Evolutionary conservation across 2,888 invertebrate genomes (phyloP).

Genomic region (Drosophila rellima): DNA sequence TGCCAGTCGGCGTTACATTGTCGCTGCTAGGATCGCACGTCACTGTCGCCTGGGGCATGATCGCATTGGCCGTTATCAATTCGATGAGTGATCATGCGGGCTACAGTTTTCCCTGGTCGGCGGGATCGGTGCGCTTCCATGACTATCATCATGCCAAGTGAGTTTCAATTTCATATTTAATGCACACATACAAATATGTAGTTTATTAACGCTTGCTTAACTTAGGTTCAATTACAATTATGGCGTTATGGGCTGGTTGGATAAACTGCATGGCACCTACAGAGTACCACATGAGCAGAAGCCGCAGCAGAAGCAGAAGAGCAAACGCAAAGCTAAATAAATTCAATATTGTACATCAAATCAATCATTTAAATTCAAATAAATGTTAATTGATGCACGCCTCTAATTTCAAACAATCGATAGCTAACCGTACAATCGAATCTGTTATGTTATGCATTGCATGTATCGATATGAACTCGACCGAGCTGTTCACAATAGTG

Average conservation of each 20-base stretch:
- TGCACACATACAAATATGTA: not conserved
- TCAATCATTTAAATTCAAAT: constrained; percentile 14
- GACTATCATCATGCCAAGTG: constrained; percentile 95
- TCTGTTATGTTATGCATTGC: not conserved
- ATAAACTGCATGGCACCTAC: constrained; percentile 94
- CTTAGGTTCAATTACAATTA: constrained; percentile 93
- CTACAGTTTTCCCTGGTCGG: constrained; percentile 91
- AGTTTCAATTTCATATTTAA: constrained; percentile 46
- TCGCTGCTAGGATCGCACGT: constrained; percentile 90
- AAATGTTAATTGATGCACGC: not conserved
- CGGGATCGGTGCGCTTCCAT: constrained; percentile 93
- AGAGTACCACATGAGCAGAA: constrained; percentile 82
- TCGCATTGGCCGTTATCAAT: constrained; percentile 89
- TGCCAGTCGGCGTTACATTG: constrained; percentile 91
- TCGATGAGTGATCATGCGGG: constrained; percentile 93
- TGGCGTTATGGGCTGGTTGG: constrained; percentile 93
- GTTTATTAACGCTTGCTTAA: constrained; percentile 16
- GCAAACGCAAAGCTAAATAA: constrained; percentile 32
- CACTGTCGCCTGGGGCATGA: constrained; percentile 91
- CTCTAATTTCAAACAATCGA: not conserved
- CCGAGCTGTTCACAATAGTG: not conserved
- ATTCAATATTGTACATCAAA: not conserved
- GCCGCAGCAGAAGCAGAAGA: constrained; percentile 9
- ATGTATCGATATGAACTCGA: constrained; percentile 22
- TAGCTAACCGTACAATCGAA: not conserved